phyloP scores from a whole-genome alignment of 2,888 invertebrate genomes.

The Rhagonycha fulva region DNA sequence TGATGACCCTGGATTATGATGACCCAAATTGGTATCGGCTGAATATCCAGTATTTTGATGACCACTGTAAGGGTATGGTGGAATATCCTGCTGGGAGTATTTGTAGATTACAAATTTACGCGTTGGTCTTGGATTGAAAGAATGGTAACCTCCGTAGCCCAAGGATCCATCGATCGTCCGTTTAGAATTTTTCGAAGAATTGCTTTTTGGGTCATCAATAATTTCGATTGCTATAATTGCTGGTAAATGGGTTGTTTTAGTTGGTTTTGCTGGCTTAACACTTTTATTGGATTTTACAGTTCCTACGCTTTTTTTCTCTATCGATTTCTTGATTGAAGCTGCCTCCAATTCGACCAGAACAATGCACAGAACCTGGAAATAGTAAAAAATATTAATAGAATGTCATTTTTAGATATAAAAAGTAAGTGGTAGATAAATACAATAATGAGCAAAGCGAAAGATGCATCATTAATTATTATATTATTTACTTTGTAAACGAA shows the following conservation, averaged over 20 bases:
- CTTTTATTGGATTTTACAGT: neutral
- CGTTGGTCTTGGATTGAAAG: constrained; percentile 53
- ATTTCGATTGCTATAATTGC: constrained; percentile 68
- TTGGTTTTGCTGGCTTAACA: neutral
- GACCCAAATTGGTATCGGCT: constrained; percentile 33
- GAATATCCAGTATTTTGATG: neutral
- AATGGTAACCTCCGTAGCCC: constrained; percentile 68
- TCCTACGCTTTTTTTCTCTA: constrained; percentile 2
- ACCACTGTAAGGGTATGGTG: constrained; percentile 42
- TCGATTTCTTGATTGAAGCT: constrained; percentile 24
- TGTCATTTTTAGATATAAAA: neutral
- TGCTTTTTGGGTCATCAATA: constrained; percentile 61
- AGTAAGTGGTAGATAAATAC: neutral
- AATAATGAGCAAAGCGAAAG: neutral
- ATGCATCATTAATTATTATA: neutral
- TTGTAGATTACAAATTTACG: constrained; percentile 70
- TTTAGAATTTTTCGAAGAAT: constrained; percentile 56
- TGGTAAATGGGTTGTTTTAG: constrained; percentile 48
- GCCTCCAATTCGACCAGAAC: neutral
- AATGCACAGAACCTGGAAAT: constrained; percentile 10
- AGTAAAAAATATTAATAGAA: neutral
- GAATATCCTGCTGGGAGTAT: constrained; percentile 70
- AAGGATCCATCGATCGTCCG: constrained; percentile 74
- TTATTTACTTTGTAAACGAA: neutral
- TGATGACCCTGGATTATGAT: neutral